A percentile compares a stretch with the other conserved stretches of the same genome.
Evolutionary conservation across 2,888 invertebrate species (phyloP).

Genomic region (Oscheius sp.): DNA sequence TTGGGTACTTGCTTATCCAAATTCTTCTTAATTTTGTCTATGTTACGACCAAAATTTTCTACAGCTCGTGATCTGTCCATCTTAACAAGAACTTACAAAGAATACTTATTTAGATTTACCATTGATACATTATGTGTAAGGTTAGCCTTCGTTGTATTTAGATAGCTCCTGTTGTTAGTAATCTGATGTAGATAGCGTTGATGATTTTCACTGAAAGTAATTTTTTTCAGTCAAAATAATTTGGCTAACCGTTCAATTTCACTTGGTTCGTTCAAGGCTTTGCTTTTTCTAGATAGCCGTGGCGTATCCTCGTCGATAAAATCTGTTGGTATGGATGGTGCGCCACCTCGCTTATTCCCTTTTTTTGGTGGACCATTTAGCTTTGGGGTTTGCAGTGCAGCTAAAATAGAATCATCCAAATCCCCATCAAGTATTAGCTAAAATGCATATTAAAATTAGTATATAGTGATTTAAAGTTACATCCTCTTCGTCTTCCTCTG

Average conservation of each 20-base stretch:
- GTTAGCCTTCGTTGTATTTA: neutral
- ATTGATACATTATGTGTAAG: neutral
- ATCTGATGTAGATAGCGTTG: slow-evolving; percentile 14
- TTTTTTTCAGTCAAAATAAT: too few species aligned
- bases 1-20: neutral
- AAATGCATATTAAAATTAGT: too few species aligned
- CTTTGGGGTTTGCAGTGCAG: neutral
- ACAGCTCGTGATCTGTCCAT: neutral
- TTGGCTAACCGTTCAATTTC: neutral
- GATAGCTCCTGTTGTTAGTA: neutral
- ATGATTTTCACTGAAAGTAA: neutral
- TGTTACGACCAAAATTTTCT: neutral
- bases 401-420: slow-evolving; percentile 3
- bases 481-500: slow-evolving; percentile 2
- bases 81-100: neutral
- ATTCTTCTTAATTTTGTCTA: slow-evolving; percentile 7
- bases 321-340: neutral
- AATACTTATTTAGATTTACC: neutral
- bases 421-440: neutral
- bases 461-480: neutral
- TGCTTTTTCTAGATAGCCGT: neutral
- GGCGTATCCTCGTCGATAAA: slow-evolving; percentile 6
- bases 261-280: neutral
- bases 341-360: neutral
- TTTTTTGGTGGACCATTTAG: neutral